These are phyloP conservation scores for Pelobates fuscus DNA, from an alignment of 2,113 vertebrate genomes.

Conservation along the genomic window DNA sequence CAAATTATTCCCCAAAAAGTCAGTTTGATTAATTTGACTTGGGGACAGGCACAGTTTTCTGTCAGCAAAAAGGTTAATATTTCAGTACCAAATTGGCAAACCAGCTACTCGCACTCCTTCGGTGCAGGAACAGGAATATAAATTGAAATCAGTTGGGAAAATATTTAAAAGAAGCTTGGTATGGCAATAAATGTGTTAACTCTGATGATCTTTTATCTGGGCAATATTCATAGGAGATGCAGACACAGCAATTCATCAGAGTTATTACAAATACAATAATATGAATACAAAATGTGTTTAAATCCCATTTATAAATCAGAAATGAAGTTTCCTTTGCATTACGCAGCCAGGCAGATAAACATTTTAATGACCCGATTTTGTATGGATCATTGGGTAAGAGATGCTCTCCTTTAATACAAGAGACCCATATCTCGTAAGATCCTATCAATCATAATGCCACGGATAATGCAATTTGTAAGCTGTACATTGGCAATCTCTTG, in stretches of 20 bases:
- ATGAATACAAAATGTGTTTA: conserved; percentile 61
- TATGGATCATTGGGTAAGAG: conserved; percentile 71
- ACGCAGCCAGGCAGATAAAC: conserved; percentile 73
- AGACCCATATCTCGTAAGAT: conserved; percentile 54
- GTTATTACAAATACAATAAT: conserved; percentile 56
- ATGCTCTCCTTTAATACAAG: conserved; percentile 66
- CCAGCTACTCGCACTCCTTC: too few species aligned
- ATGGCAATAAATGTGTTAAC: conserved; percentile 5
- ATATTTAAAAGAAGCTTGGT: neutral
- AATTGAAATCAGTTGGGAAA: too few species aligned
- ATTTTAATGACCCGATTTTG: conserved; percentile 82
- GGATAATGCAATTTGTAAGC: conserved; percentile 53
- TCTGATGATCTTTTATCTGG: neutral
- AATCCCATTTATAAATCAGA: conserved; percentile 65
- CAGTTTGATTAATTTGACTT: too few species aligned
- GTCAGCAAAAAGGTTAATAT: too few species aligned
- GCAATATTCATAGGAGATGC: neutral
- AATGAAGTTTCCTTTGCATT: conserved; percentile 76
- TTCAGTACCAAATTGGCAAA: too few species aligned
- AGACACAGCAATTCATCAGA: conserved; percentile 50
- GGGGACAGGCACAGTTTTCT: too few species aligned
- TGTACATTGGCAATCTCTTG: conserved; percentile 48
- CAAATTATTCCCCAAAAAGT: too few species aligned
- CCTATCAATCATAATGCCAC: conserved; percentile 42
- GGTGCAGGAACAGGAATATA: too few species aligned